Evolutionary conservation across 92 coral and sea anemone species (phyloP).

Genomic region (Metridium senile): DNA sequence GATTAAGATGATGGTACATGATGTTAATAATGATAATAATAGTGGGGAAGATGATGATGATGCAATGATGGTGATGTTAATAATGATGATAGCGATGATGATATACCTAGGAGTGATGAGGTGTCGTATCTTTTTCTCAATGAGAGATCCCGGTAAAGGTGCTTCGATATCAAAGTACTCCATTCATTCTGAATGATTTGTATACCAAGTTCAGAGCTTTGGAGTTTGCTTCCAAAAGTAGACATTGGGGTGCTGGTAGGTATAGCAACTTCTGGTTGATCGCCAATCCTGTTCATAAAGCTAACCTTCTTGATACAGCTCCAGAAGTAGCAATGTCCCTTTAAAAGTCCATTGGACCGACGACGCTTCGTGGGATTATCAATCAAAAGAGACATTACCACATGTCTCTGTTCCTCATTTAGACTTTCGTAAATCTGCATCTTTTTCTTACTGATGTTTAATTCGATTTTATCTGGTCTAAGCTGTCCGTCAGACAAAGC

Average conservation of each 20-base stretch:
- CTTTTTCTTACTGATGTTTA: slow-evolving; percentile 23
- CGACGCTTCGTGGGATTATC: slow-evolving; percentile 35
- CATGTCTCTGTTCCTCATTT: slow-evolving; percentile 25
- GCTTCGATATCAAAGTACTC: slow-evolving; percentile 23
- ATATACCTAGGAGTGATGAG: slow-evolving; percentile 37
- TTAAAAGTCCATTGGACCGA: slow-evolving; percentile 12
- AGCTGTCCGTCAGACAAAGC: background rate
- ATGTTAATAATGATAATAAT: no score
- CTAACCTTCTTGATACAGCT: slow-evolving; percentile 60
- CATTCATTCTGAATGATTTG: slow-evolving; percentile 18
- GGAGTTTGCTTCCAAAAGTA: background rate
- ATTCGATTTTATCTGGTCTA: slow-evolving; percentile 54
- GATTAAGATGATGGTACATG: no score
- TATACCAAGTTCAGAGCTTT: slow-evolving; percentile 20
- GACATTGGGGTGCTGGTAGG: slow-evolving; percentile 7
- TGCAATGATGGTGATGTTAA: no score
- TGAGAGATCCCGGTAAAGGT: slow-evolving; percentile 33
- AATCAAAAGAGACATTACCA: slow-evolving; percentile 28
- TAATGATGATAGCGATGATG: no score
- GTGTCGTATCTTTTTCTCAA: slow-evolving; percentile 27
- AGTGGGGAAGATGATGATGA: no score
- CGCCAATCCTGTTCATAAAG: slow-evolving; percentile 63
- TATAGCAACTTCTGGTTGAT: slow-evolving; percentile 50
- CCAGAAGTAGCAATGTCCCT: slow-evolving; percentile 60
- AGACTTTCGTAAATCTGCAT: slow-evolving; percentile 23